phyloP scores from a whole-genome alignment of 2,113 vertebrate species.

The Seriola dumerili region DNA sequence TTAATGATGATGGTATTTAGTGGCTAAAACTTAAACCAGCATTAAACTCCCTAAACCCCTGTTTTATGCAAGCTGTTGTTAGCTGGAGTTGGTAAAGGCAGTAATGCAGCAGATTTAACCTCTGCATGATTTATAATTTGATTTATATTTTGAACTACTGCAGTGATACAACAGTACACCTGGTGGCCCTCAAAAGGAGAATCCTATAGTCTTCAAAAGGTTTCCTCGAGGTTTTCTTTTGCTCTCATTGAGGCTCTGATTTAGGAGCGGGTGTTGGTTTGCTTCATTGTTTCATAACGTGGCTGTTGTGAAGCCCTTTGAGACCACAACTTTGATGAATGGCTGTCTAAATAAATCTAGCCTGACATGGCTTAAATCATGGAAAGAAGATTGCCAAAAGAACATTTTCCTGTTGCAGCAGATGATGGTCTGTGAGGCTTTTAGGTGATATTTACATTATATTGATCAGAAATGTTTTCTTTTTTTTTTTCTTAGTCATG shows the following conservation, averaged over 20 bases:
- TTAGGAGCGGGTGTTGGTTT: not conserved
- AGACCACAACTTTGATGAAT: conserved; percentile 31
- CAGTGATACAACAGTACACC: not conserved
- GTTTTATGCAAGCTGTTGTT: not conserved
- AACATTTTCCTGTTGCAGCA: conserved; percentile 20
- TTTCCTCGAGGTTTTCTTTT: conserved; percentile 19
- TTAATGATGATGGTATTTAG: not conserved
- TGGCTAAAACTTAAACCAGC: conserved; percentile 1
- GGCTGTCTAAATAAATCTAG: conserved; percentile 28
- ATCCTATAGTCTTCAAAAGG: not conserved
- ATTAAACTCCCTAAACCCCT: not conserved
- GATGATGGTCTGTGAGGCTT: not conserved
- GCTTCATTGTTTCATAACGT: conserved; percentile 37
- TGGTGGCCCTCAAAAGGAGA: not conserved
- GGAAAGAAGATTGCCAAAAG: conserved; percentile 28
- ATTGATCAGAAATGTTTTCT: not conserved
- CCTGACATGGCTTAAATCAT: conserved; percentile 41
- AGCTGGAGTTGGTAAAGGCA: not conserved
- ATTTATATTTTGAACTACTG: not conserved
- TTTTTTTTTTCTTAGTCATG: not conserved
- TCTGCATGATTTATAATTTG: not conserved
- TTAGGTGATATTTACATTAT: not conserved
- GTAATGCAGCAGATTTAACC: not conserved
- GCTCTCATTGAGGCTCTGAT: conserved; percentile 14
- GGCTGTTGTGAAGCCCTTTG: conserved; percentile 12